Evolutionary conservation across 1,140 invertebrate genomes (phyloP), one percentile per base, ranked within the genome.

Genomic region (Zeugodacus cucurbitae): DNA sequence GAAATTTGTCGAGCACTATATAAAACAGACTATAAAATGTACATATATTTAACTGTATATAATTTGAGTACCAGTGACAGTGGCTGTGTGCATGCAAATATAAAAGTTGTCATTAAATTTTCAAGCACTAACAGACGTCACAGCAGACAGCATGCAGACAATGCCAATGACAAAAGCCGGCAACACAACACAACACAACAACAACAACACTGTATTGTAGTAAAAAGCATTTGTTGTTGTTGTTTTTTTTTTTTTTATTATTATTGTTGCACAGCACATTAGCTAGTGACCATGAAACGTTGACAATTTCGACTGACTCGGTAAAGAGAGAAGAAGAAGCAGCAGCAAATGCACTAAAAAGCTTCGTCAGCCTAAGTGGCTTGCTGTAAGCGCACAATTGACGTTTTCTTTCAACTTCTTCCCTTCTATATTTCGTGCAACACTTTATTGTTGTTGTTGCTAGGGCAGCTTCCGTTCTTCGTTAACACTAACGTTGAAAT

Each of bases 81-180:
- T 32, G n/a, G 32, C 2, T 67, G 64, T 32, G 29, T 17, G 14
- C 34, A 74, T 20, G 34, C 32, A 37, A 74, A 22, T 74, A 41
- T 22, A 82, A 82, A 14, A 26, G 41, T 82, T 82, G 74, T 82
- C 74, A 82, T 82, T 74, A 74, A 74, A 74, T 41, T 82, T 82
- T 82, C 74, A 48, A 44, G 26, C 74, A 82, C 37, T 48, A 82
- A 26, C 37, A 48, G 22, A 26, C 37, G 41, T 82, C 74, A 82
- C 41, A 82, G 74, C 74, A 82, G 74, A 82, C 74, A 48, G 41
- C 41, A 48, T 26, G 41, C 74, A 82, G 74, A 44, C 74, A 41
- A 26, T 48, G 22, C 44, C 74, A 82, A 82, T 26, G 58, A 11
- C 74, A 82, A 82, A 29, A 22, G 74, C 74, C 8, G 74, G 74